A percentile compares a stretch with the other conserved stretches of the same genome.
Evolutionary conservation across 2,888 invertebrate species (phyloP).

Genomic region (Arge pagana): DNA sequence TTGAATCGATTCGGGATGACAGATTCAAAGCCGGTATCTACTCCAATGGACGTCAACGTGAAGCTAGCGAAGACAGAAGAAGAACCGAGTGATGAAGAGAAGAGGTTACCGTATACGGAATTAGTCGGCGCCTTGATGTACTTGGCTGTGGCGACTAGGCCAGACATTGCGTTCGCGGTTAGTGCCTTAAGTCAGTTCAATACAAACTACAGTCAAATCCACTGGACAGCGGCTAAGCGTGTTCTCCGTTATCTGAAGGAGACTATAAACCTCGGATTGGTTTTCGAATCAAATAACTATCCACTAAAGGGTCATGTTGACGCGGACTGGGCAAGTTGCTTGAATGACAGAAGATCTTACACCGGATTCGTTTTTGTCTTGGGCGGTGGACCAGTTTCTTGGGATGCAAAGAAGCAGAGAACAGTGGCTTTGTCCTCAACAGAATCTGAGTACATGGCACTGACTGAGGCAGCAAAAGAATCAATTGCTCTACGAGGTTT

Average conservation of each 20-base stretch:
- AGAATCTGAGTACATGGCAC: slow-evolving; percentile 7
- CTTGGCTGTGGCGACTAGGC: slow-evolving; percentile 21
- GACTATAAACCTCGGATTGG: not conserved
- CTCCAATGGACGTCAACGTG: slow-evolving; percentile 29
- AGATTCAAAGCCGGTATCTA: slow-evolving; percentile 37
- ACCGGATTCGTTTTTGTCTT: slow-evolving; percentile 22
- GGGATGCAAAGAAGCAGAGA: slow-evolving; percentile 24
- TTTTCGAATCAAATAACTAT: not conserved
- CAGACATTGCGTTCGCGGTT: slow-evolving; percentile 26
- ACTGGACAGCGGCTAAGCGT: slow-evolving; percentile 23
- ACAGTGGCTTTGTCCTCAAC: slow-evolving; percentile 18
- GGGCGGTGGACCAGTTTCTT: slow-evolving; percentile 11
- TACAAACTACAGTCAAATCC: slow-evolving; percentile 10
- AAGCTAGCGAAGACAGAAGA: slow-evolving; percentile 22
- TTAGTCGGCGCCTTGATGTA: slow-evolving; percentile 24
- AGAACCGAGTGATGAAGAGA: not conserved
- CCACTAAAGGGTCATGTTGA: slow-evolving; percentile 12
- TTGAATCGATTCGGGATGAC: slow-evolving; percentile 38
- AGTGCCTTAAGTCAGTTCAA: slow-evolving; percentile 20
- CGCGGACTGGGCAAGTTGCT: slow-evolving; percentile 21
- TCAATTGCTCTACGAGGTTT: slow-evolving; percentile 3
- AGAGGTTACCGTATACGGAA: slow-evolving; percentile 1
- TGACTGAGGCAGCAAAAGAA: slow-evolving; percentile 8
- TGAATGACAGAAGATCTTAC: slow-evolving; percentile 22
- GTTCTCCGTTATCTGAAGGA: not conserved